Conservation (phyloP, 2,888 invertebrate genomes). For the Sesia apiformis region DNA sequence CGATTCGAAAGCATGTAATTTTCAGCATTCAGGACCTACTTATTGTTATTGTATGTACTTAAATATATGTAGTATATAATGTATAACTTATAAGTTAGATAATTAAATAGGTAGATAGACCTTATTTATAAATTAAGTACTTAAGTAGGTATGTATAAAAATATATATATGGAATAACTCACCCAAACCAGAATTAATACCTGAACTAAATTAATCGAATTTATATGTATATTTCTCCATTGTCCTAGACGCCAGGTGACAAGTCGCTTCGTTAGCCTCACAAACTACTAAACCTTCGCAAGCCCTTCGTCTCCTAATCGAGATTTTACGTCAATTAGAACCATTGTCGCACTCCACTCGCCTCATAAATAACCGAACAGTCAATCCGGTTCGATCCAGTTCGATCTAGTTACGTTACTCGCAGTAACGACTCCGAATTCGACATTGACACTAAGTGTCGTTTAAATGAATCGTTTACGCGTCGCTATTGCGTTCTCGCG, state of each 20-base stretch:
- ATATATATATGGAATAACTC: no score
- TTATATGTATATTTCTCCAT: not conserved
- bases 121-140: no score
- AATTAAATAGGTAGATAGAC: no score
- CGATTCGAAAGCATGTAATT: no score
- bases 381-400: slow-evolving; percentile 33
- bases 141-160: no score
- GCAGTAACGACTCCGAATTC: slow-evolving; percentile 29
- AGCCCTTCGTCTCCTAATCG: slow-evolving; percentile 24
- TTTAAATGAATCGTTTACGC: not conserved
- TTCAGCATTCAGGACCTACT: no score
- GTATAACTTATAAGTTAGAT: no score
- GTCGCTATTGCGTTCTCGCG: not conserved
- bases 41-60: no score
- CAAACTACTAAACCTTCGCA: not conserved
- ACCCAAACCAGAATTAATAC: no score
- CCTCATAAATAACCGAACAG: slow-evolving; percentile 49
- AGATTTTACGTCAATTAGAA: slow-evolving; percentile 64
- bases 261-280: slow-evolving; percentile 40
- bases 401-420: slow-evolving; percentile 24
- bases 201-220: no score
- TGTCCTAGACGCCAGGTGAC: slow-evolving; percentile 10
- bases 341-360: slow-evolving; percentile 49
- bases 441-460: slow-evolving; percentile 8
- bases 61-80: no score